A percentile compares a stretch with the other conserved stretches of the same genome.
Conservation (phyloP, 2,888 invertebrate genomes). For the Lochmaea crataegi region DNA sequence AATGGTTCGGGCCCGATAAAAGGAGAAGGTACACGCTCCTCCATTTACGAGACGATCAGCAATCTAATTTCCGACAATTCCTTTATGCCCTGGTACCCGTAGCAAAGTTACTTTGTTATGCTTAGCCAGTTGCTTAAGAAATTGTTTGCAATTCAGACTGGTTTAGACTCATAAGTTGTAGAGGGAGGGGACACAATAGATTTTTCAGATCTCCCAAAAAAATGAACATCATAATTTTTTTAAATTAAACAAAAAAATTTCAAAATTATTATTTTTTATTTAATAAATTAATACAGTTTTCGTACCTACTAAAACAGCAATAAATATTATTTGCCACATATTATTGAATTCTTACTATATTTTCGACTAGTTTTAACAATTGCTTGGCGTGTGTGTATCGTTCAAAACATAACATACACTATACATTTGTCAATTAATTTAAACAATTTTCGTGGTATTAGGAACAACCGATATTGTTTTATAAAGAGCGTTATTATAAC, state of each 20-base stretch:
- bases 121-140: too few relatives aligned
- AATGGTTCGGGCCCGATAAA: too few relatives aligned
- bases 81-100: too few relatives aligned
- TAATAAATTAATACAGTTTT: constrained; percentile 27
- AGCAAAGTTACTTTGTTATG: too few relatives aligned
- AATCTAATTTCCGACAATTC: too few relatives aligned
- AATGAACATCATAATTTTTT: neutral
- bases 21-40: too few relatives aligned
- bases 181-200: too few relatives aligned
- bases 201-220: neutral
- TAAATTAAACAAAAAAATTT: neutral
- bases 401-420: constrained; percentile 21
- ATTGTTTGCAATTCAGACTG: too few relatives aligned
- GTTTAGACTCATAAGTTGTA: too few relatives aligned
- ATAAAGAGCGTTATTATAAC: too few relatives aligned
- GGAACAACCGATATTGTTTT: too few relatives aligned
- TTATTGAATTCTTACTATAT: constrained; percentile 41
- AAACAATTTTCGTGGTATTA: neutral
- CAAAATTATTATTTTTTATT: constrained; percentile 23
- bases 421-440: constrained; percentile 31
- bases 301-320: constrained; percentile 29
- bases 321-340: constrained; percentile 43
- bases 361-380: constrained; percentile 39
- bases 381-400: constrained; percentile 25
- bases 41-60: too few relatives aligned